Evolutionary conservation across 2,888 invertebrate genomes (phyloP).

Genomic region (Marasmarcha lunaedactyla): DNA sequence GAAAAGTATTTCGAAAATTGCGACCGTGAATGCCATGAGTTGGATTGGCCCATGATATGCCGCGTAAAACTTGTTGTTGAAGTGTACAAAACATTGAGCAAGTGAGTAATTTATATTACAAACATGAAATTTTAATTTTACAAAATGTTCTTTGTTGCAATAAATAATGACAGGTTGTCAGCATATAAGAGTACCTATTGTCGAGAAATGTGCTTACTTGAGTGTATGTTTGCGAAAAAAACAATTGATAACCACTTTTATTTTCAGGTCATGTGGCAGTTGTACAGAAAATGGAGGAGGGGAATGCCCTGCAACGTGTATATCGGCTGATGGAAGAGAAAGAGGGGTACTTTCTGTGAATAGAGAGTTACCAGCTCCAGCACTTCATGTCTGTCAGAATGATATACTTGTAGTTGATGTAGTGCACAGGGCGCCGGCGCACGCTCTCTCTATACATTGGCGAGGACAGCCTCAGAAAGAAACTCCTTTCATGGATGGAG

Average conservation of each 20-base stretch:
- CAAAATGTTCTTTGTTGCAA: no score
- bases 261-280: slow-evolving; percentile 72
- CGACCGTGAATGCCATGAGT: slow-evolving; percentile 80
- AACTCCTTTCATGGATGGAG: slow-evolving; percentile 83
- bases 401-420: slow-evolving; percentile 83
- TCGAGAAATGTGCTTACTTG: no score
- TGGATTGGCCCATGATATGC: slow-evolving; percentile 85
- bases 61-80: slow-evolving; percentile 80
- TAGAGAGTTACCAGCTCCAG: slow-evolving; percentile 73
- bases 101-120: slow-evolving; percentile 52
- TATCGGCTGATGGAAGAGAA: slow-evolving; percentile 74
- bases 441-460: slow-evolving; percentile 82
- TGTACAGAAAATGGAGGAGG: slow-evolving; percentile 71
- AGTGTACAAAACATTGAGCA: slow-evolving; percentile 77
- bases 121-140: no score
- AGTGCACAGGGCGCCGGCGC: slow-evolving; percentile 78
- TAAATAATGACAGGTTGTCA: no score
- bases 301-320: slow-evolving; percentile 74
- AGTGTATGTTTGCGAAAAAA: no score
- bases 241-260: no score
- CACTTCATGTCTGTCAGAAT: slow-evolving; percentile 78
- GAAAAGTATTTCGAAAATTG: slow-evolving; percentile 81
- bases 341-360: slow-evolving; percentile 77
- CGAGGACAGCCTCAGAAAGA: slow-evolving; percentile 78
- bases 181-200: no score